Percentiles rank a stretch among this genome's conserved stretches.
phyloP scores from a whole-genome alignment of 2,888 invertebrate genomes.

The Plemyria rubiginata region DNA sequence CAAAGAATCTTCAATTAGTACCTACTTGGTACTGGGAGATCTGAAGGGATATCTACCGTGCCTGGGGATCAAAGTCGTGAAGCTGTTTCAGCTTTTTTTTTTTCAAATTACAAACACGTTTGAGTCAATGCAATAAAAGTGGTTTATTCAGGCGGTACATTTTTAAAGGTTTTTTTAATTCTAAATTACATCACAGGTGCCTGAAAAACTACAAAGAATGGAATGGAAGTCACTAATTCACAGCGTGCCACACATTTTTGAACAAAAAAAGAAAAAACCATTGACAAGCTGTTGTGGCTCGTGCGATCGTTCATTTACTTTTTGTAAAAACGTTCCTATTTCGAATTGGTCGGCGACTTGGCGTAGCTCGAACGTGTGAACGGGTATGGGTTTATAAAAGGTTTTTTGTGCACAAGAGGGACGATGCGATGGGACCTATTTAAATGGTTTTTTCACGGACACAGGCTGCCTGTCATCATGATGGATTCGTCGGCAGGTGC shows the following conservation, averaged over 20 bases:
- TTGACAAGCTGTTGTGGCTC: slow-evolving; percentile 67
- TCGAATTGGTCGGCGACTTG: slow-evolving; percentile 37
- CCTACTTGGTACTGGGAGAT: too few relatives aligned
- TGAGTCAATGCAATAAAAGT: too few relatives aligned
- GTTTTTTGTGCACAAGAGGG: slow-evolving; percentile 20
- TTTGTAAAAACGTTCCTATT: slow-evolving; percentile 42
- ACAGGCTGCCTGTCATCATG: slow-evolving; percentile 38
- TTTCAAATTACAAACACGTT: too few relatives aligned
- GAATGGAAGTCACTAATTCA: slow-evolving; percentile 16
- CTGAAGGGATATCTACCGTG: too few relatives aligned
- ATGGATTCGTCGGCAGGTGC: slow-evolving; percentile 54
- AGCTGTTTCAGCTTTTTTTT: too few relatives aligned
- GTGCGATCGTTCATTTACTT: slow-evolving; percentile 54
- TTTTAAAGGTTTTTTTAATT: background rate
- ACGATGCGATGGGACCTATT: slow-evolving; percentile 26
- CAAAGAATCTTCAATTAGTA: too few relatives aligned
- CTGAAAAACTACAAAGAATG: slow-evolving; percentile 13
- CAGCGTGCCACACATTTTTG: slow-evolving; percentile 10
- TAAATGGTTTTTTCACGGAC: slow-evolving; percentile 44
- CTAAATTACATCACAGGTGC: slow-evolving; percentile 22
- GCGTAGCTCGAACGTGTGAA: slow-evolving; percentile 28
- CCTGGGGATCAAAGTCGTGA: too few relatives aligned
- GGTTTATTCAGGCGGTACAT: too few relatives aligned
- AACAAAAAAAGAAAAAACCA: slow-evolving; percentile 54
- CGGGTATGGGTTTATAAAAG: slow-evolving; percentile 15